phyloP scores from a whole-genome alignment of 1,140 invertebrate species.

The Megathymus violae region DNA sequence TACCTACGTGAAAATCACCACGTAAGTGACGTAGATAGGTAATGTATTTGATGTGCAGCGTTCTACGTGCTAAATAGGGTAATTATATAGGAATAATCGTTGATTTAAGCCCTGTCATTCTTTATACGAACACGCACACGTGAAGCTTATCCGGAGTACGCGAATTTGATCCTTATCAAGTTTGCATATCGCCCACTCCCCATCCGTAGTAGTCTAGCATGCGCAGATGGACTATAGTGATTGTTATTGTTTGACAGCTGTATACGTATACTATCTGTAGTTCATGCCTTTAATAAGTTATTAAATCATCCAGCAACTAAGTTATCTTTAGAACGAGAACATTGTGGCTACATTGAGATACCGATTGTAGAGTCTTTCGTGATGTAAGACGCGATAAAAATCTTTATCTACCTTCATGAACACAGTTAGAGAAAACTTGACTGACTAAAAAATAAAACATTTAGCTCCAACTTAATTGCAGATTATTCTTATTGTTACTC shows the following conservation, averaged over 20 bases:
- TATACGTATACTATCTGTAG: conserved; percentile 2
- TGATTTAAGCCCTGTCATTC: conserved; percentile 7
- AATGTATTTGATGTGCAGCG: conserved; percentile 22
- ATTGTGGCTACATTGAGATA: background rate
- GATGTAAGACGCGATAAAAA: background rate
- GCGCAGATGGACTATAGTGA: conserved; percentile 1
- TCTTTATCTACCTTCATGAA: background rate
- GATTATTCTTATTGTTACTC: no score
- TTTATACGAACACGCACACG: conserved; percentile 10
- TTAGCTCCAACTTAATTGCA: no score
- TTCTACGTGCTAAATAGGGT: conserved; percentile 20
- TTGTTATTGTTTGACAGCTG: conserved; percentile 10
- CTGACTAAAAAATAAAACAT: no score
- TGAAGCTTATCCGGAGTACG: conserved; percentile 4
- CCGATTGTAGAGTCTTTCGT: background rate
- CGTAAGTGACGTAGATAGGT: conserved; percentile 25
- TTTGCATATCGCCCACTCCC: background rate
- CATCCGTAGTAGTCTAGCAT: background rate
- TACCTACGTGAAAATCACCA: conserved; percentile 22
- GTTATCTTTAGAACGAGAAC: background rate
- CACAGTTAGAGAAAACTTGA: background rate
- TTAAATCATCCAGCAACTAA: conserved; percentile 5
- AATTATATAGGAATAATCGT: conserved; percentile 16
- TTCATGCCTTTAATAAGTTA: conserved; percentile 8
- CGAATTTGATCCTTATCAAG: conserved; percentile 18